Percentiles rank a stretch among this genome's conserved stretches.
Conservation (phyloP, 2,888 invertebrate species). For the Mythimna vitellina region DNA sequence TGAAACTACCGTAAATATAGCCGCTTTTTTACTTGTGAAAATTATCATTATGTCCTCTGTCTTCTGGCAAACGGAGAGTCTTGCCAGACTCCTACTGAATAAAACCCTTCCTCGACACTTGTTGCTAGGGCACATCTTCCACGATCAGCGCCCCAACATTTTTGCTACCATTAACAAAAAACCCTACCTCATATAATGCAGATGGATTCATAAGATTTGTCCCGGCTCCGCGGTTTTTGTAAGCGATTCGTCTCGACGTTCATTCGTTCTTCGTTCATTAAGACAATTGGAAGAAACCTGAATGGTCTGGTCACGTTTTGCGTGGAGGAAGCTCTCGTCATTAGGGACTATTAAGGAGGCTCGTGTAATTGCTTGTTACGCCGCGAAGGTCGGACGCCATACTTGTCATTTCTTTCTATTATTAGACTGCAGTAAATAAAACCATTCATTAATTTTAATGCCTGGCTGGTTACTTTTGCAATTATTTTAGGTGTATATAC, state of each 20-base stretch:
- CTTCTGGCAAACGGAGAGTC: too few relatives aligned
- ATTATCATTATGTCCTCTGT: too few relatives aligned
- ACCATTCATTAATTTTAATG: conserved; percentile 57
- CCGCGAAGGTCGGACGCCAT: conserved; percentile 67
- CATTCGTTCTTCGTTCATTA: conserved; percentile 65
- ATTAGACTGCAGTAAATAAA: conserved; percentile 58
- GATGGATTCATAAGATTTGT: conserved; percentile 60
- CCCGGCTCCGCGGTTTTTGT: conserved; percentile 64
- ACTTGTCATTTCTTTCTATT: conserved; percentile 70
- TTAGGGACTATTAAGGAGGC: conserved; percentile 80
- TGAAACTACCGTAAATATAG: conserved; percentile 36
- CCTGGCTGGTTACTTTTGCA: conserved; percentile 4
- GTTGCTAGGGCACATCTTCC: too few relatives aligned
- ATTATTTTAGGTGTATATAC: conserved; percentile 22
- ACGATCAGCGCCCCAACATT: conserved; percentile 4
- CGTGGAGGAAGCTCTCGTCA: conserved; percentile 78
- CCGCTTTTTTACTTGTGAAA: too few relatives aligned
- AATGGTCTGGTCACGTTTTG: conserved; percentile 69
- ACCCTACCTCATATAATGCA: conserved; percentile 39
- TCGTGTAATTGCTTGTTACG: conserved; percentile 73
- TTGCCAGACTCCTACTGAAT: too few relatives aligned
- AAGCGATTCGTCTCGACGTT: conserved; percentile 56
- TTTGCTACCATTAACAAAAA: conserved; percentile 23
- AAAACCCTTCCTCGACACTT: too few relatives aligned
- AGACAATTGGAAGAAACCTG: conserved; percentile 61